Evolutionary conservation across 2,797 vertebrate genomes (phyloP), one percentile per base, ranked within the genome.

Genomic region (Miichthys miiuy): DNA sequence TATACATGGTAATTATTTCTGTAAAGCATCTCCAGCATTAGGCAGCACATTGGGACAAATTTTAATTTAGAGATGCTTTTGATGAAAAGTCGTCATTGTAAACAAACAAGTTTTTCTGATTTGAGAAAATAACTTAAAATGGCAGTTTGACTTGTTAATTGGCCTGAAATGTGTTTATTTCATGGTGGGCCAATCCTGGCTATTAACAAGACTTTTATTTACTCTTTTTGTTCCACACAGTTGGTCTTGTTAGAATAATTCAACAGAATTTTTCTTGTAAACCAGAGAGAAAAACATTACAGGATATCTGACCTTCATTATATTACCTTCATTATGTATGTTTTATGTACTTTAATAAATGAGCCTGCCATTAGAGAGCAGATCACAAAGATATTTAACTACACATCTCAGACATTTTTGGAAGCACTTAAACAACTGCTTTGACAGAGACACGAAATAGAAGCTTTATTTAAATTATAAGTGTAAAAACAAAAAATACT

Each of bases 41-140:
- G 46, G 56, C 41, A 41, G 50, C 63, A 62, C 64, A 42, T 23
- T 58, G 63, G 20, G 46, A 69, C 16, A 58, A 30, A 56, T 72
- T 76, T 77, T 65, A 62, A 80, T 82, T 88, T 70, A 46, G 42
- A 80, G 54, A 57, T 1, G 3, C 65, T 77, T 84, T 81, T 79
- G 72, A 77, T 77, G 61, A 79, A 69, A 82, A 77, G 58, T 74
- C 70, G 55, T 47, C 51, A 47, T 23, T 83, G 41, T 75, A 72
- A 87, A 75, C 63, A 86, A 75, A 83, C 68, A 82, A 41, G 38
- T 73, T 58, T 58, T 52, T 5, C 18, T 23, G 65, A 70, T 75
- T 55, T 74, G 42, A 75, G 51, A 50, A 73, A 71, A 68, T n/a
- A 52, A 68, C 60, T 83, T 79, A 62, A 48, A 83, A 84, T 77